phyloP scores from a whole-genome alignment of 2,113 vertebrate genomes.

The Telmatochromis bifrenatus region DNA sequence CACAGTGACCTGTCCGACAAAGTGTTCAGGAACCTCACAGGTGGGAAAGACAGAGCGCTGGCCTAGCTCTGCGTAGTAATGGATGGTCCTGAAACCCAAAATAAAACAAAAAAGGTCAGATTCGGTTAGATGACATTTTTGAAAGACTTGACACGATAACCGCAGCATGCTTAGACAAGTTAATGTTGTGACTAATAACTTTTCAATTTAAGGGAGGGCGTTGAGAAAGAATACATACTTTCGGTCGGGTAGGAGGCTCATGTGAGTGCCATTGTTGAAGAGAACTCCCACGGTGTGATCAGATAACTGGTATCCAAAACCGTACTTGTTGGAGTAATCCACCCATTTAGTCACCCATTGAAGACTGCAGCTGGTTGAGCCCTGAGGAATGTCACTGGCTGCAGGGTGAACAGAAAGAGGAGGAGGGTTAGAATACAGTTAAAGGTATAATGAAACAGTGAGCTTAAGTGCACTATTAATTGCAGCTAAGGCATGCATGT shows the following conservation, averaged over 20 bases:
- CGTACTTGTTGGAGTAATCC: conserved; percentile 98
- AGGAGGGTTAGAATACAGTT: conserved; percentile 7
- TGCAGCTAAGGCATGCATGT: background rate
- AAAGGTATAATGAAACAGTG: background rate
- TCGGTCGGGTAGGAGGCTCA: conserved; percentile 95
- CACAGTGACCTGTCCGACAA: conserved; percentile 92
- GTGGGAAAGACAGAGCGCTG: conserved; percentile 87
- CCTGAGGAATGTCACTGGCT: conserved; percentile 82
- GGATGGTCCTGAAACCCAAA: conserved; percentile 79
- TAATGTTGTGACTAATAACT: background rate
- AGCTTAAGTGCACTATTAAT: background rate
- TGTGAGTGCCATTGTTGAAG: conserved; percentile 96
- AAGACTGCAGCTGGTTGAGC: conserved; percentile 77
- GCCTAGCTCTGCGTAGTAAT: conserved; percentile 91
- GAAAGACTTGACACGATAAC: background rate
- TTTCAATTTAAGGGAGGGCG: background rate
- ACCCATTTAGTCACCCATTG: conserved; percentile 99
- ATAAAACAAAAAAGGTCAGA: background rate
- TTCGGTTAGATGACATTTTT: background rate
- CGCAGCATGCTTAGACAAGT: conserved; percentile 3
- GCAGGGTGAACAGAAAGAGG: background rate
- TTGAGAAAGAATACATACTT: conserved; percentile 74
- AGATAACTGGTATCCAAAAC: conserved; percentile 97
- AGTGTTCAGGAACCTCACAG: conserved; percentile 87
- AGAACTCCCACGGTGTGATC: conserved; percentile 96